Evolutionary conservation across 2,797 vertebrate genomes (phyloP).

Genomic region (Morus bassanus): DNA sequence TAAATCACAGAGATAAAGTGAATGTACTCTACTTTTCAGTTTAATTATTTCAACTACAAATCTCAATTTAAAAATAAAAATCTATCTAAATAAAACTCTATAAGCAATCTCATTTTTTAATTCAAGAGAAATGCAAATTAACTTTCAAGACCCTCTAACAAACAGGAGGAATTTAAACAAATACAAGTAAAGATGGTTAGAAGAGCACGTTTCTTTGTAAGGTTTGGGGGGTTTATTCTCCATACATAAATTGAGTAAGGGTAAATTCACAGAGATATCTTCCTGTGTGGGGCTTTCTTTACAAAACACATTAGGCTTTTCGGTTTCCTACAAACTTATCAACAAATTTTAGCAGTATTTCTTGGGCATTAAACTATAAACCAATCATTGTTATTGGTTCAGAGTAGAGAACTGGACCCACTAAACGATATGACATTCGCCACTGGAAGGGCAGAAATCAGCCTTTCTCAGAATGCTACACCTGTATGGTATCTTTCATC

Average conservation of each 20-base stretch:
- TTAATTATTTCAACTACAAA: conserved; percentile 4
- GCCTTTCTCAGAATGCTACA: background rate
- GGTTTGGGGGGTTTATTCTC: background rate
- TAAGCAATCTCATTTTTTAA: background rate
- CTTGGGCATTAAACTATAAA: background rate
- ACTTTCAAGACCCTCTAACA: background rate
- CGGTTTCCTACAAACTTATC: background rate
- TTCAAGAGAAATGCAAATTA: background rate
- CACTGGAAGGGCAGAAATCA: background rate
- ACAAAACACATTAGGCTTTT: background rate
- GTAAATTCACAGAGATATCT: background rate
- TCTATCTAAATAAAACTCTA: background rate
- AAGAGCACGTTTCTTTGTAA: background rate
- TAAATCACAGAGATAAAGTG: background rate
- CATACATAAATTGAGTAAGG: background rate
- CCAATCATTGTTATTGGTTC: rapidly evolving
- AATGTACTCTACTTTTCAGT: background rate
- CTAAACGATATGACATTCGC: background rate
- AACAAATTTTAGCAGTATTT: background rate
- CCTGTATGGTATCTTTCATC: background rate
- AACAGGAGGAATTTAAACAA: background rate
- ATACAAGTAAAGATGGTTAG: background rate
- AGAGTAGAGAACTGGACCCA: background rate
- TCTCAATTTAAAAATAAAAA: background rate
- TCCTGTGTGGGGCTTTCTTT: background rate